Conservation (phyloP, 2,888 invertebrate species). For the Myopa tessellatipennis region DNA sequence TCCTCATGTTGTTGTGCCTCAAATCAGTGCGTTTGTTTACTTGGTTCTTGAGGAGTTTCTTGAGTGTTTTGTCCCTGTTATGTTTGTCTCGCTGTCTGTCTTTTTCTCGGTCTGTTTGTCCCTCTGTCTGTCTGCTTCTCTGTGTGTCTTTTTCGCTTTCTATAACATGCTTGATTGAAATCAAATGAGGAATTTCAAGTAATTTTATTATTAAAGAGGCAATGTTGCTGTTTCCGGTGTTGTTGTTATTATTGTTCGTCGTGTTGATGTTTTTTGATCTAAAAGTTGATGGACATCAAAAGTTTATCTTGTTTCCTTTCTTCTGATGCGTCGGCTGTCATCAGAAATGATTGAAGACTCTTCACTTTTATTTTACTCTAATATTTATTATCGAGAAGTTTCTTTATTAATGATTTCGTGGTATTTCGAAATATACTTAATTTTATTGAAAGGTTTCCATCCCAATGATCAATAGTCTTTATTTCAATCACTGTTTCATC, state of each 20-base stretch:
- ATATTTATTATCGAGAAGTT: conserved; percentile 1
- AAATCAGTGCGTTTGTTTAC: neutral
- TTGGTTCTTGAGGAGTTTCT: neutral
- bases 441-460: conserved; percentile 26
- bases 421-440: neutral
- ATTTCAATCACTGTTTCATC: too few relatives aligned
- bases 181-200: conserved; percentile 25
- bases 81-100: neutral
- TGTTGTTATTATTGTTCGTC: neutral
- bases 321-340: conserved; percentile 8
- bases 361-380: neutral
- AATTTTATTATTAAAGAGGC: neutral
- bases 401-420: conserved; percentile 4
- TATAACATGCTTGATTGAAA: conserved; percentile 23
- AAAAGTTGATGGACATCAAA: conserved; percentile 14
- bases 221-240: neutral
- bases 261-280: neutral
- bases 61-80: neutral
- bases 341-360: conserved; percentile 26
- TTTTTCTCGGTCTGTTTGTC: too few relatives aligned
- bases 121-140: neutral
- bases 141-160: neutral
- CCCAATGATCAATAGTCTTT: too few relatives aligned
- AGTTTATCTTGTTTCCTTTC: conserved; percentile 8
- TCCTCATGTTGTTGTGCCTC: neutral